Evolutionary conservation across 2,888 invertebrate species (phyloP).

Genomic region (Sisyra nigra): DNA sequence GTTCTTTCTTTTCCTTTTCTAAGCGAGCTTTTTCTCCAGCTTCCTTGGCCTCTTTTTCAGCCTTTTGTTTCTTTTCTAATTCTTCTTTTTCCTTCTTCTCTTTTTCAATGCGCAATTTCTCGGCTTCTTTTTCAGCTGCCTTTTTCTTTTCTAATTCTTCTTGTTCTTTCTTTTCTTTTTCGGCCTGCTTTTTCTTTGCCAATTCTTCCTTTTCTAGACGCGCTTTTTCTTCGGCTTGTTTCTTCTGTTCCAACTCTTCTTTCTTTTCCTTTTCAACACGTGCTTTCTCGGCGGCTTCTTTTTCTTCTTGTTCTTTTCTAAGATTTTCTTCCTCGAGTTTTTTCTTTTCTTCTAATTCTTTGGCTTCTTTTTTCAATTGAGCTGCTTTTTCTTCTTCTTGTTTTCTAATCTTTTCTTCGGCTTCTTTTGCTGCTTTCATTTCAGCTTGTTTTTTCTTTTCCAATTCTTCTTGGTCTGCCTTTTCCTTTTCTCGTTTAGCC

Average conservation of each 20-base stretch:
- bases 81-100: conserved; percentile 11
- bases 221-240: conserved; percentile 10
- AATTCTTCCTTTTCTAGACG: neutral
- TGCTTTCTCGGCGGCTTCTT: neutral
- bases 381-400: conserved; percentile 12
- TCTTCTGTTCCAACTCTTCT: conserved; percentile 9
- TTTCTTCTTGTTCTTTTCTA: neutral
- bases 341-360: neutral
- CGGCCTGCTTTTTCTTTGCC: conserved; percentile 10
- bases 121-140: conserved; percentile 8
- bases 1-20: neutral
- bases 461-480: conserved; percentile 11
- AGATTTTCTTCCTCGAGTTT: neutral
- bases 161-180: conserved; percentile 8
- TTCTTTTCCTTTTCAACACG: conserved; percentile 8
- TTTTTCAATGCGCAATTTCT: conserved; percentile 7
- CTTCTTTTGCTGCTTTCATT: neutral
- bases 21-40: neutral
- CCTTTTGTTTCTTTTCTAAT: conserved; percentile 7
- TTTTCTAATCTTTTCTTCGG: conserved; percentile 11
- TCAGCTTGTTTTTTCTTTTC: conserved; percentile 10
- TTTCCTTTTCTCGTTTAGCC: neutral
- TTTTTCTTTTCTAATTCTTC: neutral
- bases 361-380: conserved; percentile 8
- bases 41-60: conserved; percentile 1